Percentiles rank a stretch among this genome's conserved stretches.
Evolutionary conservation across 1,140 invertebrate species (phyloP).

Genomic region (Drosophila willistoni): DNA sequence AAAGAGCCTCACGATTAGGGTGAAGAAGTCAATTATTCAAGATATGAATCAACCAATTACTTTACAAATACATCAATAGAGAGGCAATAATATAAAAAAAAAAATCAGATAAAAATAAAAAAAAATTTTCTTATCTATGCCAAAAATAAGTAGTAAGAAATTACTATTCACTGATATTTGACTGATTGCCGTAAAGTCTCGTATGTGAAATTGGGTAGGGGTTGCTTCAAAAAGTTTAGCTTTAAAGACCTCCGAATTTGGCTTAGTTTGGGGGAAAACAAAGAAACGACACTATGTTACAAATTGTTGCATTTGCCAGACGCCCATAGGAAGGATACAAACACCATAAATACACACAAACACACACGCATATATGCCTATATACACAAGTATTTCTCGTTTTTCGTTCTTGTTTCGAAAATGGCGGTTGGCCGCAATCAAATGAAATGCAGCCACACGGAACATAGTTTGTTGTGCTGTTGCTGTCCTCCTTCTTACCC

Average conservation of each 20-base stretch:
- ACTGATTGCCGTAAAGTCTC: too few species aligned
- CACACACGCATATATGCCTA: background rate
- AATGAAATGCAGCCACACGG: constrained; percentile 46
- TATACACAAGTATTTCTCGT: constrained; percentile 16
- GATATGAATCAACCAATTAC: too few species aligned
- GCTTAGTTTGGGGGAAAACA: background rate
- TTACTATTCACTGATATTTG: too few species aligned
- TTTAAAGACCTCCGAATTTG: background rate
- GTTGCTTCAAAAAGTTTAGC: background rate
- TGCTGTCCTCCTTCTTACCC: background rate
- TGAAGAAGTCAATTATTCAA: too few species aligned
- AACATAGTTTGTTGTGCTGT: constrained; percentile 33
- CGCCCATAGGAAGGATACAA: background rate
- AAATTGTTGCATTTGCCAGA: constrained; percentile 1
- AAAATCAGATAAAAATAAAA: too few species aligned
- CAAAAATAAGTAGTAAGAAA: too few species aligned
- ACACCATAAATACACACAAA: background rate
- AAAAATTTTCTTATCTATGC: too few species aligned
- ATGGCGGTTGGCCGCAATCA: constrained; percentile 44
- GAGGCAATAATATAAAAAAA: too few species aligned
- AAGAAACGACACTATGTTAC: constrained; percentile 3
- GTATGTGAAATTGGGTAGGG: background rate
- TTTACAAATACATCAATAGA: too few species aligned
- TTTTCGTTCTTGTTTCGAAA: constrained; percentile 24
- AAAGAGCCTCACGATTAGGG: too few species aligned